Evolutionary conservation across 2,113 vertebrate species (phyloP).

Genomic region (Pterocles gutturalis): DNA sequence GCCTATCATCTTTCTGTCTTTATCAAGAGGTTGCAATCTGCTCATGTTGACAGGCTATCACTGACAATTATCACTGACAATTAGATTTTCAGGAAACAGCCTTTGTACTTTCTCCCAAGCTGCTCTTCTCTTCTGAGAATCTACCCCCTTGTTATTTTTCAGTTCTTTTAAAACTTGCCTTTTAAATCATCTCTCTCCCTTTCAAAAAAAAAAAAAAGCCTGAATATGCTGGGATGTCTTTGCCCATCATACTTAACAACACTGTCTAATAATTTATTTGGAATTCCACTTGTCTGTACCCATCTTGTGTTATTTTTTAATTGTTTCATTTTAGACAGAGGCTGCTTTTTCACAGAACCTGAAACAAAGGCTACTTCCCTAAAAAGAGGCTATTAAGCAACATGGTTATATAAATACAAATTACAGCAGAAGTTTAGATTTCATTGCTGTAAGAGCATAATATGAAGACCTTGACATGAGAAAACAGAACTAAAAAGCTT

Average conservation of each 20-base stretch:
- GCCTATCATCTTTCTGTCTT: conserved; percentile 27
- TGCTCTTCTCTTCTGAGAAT: conserved; percentile 15
- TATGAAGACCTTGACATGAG: neutral
- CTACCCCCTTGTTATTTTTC: neutral
- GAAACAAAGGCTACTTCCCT: neutral
- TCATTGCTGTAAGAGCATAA: neutral
- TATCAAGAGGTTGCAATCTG: conserved; percentile 52
- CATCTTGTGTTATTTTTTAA: neutral
- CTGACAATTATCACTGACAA: conserved; percentile 43
- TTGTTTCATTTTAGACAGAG: neutral
- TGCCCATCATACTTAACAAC: neutral
- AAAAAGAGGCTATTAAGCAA: neutral
- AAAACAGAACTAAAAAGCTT: neutral
- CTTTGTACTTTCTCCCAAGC: conserved; percentile 28
- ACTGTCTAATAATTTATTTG: neutral
- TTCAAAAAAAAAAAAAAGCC: neutral
- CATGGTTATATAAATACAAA: neutral
- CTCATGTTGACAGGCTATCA: conserved; percentile 43
- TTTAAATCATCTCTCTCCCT: neutral
- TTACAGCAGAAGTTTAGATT: neutral
- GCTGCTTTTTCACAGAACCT: neutral
- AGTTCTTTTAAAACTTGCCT: neutral
- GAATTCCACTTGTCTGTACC: neutral
- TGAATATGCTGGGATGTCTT: neutral
- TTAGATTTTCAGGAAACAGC: conserved; percentile 42